Base-by-base conservation (phyloP, 2,113 vertebrate species). In the Sceloporus tristichus region DNA sequence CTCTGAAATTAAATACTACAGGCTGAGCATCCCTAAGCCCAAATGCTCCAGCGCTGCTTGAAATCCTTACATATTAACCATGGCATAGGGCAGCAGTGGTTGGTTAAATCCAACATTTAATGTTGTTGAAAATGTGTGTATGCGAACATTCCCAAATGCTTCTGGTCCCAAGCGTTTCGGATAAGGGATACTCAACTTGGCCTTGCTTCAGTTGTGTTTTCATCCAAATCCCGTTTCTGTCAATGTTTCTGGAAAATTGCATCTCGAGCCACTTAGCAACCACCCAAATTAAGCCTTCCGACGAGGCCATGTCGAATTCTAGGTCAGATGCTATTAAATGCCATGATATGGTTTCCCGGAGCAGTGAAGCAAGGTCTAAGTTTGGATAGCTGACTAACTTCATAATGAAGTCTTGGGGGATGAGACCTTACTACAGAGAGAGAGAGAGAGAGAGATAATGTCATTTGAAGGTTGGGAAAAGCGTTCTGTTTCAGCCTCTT, bases 341-440 rank as follows among this genome's bases (percentile, higher is more conserved):
- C 73, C 53, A 71, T 34, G 48, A 77, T 18, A 34, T 71, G 48
- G 65, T 38, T 87, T 87, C 34, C 77, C 73, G 10, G 13, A 56
- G 66, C 73, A 78, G 62, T 88, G 78, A 87, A 87, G 54, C 38
- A 87, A 74, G 53, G 27, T 27, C 85, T 87, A 88, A 83, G 80
- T 88, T 88, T 83, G 81, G 87, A 77, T 38, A 40, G 40, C 53
- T 87, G 65, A 88, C 73, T 77, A 77, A 87, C 40, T 88, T 76
- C 59, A 54, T 53, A 38, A 54, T 38, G 59, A 77, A 77, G 9
- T 10, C 71, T 38, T 29, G 70, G 70, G 70, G 59, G 54, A 75
- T 38, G 59, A 29, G 42, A 8, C 29, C 42, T 38, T 25, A 11
- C 34, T 48, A 21, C 38, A n/a, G 4, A 27, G 59, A 62, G 59